These are phyloP conservation scores for Anoplolepis gracilipes DNA, from an alignment of 1,140 invertebrate genomes.

Conservation along the genomic window DNA sequence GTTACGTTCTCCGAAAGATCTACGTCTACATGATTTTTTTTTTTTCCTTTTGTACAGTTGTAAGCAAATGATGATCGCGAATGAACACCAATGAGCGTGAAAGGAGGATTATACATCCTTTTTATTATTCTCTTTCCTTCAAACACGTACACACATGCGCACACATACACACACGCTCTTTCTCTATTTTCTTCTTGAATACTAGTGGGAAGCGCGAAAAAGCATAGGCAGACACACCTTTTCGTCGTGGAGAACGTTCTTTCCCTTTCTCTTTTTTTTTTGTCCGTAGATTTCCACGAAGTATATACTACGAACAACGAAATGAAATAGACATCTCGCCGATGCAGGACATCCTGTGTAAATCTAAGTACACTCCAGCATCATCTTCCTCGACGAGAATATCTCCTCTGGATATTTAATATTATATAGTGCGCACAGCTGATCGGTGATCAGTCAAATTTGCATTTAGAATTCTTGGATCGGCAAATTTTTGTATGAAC, in stretches of 20 bases:
- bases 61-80: slow-evolving; percentile 38
- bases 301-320: not conserved
- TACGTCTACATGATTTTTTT: slow-evolving; percentile 48
- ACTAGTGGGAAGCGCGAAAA: slow-evolving; percentile 59
- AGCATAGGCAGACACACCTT: slow-evolving; percentile 45
- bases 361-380: not conserved
- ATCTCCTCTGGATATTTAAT: not conserved
- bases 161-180: not conserved
- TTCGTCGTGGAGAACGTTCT: slow-evolving; percentile 1
- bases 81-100: slow-evolving; percentile 27
- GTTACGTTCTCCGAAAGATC: slow-evolving; percentile 51
- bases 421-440: not conserved
- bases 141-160: not conserved
- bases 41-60: slow-evolving; percentile 64
- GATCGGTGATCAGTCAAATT: not conserved
- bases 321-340: not conserved
- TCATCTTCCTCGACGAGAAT: not conserved
- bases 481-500: not conserved
- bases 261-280: not conserved
- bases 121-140: not conserved
- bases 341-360: not conserved
- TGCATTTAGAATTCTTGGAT: not conserved
- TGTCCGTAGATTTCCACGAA: not conserved
- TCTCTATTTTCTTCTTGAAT: not conserved
- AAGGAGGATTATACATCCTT: slow-evolving; percentile 48